phyloP scores from a whole-genome alignment of 2,888 invertebrate genomes.

The Arge pagana region DNA sequence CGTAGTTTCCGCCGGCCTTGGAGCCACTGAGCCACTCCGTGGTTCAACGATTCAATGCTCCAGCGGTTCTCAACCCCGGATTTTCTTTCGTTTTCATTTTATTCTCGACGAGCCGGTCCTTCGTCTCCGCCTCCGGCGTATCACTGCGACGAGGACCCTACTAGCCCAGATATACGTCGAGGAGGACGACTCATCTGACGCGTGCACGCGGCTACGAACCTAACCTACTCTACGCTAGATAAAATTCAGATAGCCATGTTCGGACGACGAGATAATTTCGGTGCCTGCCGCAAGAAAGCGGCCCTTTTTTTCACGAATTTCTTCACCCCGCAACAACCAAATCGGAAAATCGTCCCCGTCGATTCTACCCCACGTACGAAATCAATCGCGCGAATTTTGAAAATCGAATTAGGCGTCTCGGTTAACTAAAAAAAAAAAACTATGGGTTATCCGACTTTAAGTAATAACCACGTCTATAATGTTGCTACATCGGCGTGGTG shows the following conservation, averaged over 20 bases:
- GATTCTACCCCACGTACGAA: too few relatives aligned
- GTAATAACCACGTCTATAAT: too few relatives aligned
- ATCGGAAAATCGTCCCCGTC: too few relatives aligned
- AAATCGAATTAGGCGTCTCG: too few relatives aligned
- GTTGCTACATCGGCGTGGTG: too few relatives aligned
- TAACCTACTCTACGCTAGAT: not conserved
- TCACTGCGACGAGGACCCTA: slow-evolving; percentile 2
- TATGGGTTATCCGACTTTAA: too few relatives aligned
- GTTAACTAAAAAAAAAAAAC: too few relatives aligned
- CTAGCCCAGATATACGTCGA: not conserved
- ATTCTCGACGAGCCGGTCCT: slow-evolving; percentile 5
- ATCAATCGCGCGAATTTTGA: too few relatives aligned
- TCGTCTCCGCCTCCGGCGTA: not conserved
- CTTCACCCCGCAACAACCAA: too few relatives aligned
- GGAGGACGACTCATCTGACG: too few relatives aligned
- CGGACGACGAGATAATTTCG: slow-evolving; percentile 2
- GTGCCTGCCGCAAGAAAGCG: too few relatives aligned
- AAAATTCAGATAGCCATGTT: slow-evolving; percentile 11
- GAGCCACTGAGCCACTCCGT: slow-evolving; percentile 59
- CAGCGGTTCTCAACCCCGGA: slow-evolving; percentile 52
- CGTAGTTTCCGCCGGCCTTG: slow-evolving; percentile 58
- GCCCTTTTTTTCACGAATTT: too few relatives aligned
- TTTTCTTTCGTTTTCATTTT: slow-evolving; percentile 11
- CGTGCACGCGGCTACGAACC: not conserved
- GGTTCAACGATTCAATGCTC: slow-evolving; percentile 58